These are phyloP conservation scores for Rhaphigaster nebulosa DNA, from an alignment of 2,888 invertebrate species.

Conservation along the genomic window DNA sequence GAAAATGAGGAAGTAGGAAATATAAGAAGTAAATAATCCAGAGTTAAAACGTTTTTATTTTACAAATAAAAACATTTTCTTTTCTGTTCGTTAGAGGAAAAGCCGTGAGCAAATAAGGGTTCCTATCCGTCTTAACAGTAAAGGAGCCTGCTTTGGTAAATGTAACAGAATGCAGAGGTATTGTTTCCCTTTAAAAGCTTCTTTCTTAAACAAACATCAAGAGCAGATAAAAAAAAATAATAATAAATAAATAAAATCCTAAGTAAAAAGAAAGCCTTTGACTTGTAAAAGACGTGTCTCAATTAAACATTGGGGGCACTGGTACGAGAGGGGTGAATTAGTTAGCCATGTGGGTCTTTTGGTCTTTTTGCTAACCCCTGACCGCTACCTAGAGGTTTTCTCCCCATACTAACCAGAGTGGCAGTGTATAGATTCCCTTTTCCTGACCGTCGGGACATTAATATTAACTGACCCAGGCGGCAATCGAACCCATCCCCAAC, in stretches of 20 bases:
- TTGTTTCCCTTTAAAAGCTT: background rate
- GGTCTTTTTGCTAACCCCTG: too few relatives aligned
- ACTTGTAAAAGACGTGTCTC: background rate
- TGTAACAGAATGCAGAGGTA: background rate
- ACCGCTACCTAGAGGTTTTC: too few relatives aligned
- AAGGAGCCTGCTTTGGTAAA: background rate
- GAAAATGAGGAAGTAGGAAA: background rate
- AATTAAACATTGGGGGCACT: too few relatives aligned
- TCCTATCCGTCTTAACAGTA: background rate
- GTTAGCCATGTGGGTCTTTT: too few relatives aligned
- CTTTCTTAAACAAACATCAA: background rate
- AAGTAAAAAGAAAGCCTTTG: background rate
- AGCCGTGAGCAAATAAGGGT: background rate
- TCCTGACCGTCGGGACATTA: too few relatives aligned
- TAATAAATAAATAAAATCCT: too few relatives aligned
- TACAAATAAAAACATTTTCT: background rate
- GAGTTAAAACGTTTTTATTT: background rate
- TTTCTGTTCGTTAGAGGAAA: background rate
- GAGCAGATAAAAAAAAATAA: background rate
- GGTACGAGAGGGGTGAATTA: too few relatives aligned
- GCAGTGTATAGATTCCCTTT: too few relatives aligned
- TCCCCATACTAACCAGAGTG: too few relatives aligned
- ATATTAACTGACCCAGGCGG: too few relatives aligned
- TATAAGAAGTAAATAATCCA: background rate
- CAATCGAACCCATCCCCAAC: too few relatives aligned